Base-by-base conservation (phyloP, 2,113 vertebrate species). In the Acanthisitta chloris region DNA sequence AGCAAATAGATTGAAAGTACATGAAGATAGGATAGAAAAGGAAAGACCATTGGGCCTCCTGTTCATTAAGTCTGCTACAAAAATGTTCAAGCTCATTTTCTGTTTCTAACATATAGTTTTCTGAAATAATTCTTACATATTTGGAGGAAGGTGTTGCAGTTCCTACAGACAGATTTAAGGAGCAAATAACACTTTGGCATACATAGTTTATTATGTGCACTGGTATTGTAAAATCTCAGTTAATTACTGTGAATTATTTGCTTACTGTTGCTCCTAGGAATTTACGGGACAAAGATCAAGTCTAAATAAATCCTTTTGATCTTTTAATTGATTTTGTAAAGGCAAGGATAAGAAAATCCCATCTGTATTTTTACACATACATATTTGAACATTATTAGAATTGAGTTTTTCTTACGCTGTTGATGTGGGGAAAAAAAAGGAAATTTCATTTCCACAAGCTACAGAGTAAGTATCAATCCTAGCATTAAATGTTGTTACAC, bases 221-320 rank as follows among this genome's bases (percentile, higher is more conserved):
- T 51, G 26, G 19, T 55, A 43, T 74, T 74, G 59, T 42, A 81
- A 81, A 67, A 81, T 42, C 58, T 55, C 38, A 28, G 38, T 86
- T 91, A 86, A 92, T 78, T 80, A 73, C 29, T 43, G 40, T 94
- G 69, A 92, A 79, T 92, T 77, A 73, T 78, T 96, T 92, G 38
- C 29, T 96, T 90, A 51, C 59, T 90, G 29, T 80, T 51, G 33
- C 26, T 88, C 9, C 65, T 85, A 78, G 71, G 24, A 92, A 83
- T 88, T 92, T 91, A 85, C 54, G 24, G 46, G 17, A 76, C 54
- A 77, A 57, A 64, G 49, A 84, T 64, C 29, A 81, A 77, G 46
- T 73, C 45, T 93, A 81, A 95, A 91, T 34, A 93, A 93, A 90
- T 86, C 23, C 76, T 90, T 79, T 69, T 72, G 31, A 65, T 85